These are phyloP conservation scores for Ctenicera cuprea DNA, from an alignment of 2,888 invertebrate genomes.

Conservation along the genomic window DNA sequence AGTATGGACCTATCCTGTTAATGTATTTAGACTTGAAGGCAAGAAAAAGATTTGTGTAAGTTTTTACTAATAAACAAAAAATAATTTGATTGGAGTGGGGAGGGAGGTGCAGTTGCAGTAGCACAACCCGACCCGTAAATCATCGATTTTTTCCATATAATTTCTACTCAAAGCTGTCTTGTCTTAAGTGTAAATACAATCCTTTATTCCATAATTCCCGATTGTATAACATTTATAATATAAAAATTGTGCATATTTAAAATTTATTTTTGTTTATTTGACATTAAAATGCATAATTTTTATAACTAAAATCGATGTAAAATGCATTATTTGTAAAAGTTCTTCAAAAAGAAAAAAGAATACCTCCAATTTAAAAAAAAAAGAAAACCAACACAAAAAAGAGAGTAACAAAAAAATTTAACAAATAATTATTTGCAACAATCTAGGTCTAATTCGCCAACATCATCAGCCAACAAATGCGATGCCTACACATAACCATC, in stretches of 20 bases:
- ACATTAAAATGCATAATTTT: conserved; percentile 37
- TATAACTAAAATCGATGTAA: conserved; percentile 38
- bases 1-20: conserved; percentile 31
- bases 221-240: conserved; percentile 50
- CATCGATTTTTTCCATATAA: no score
- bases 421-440: conserved; percentile 56
- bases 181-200: conserved; percentile 28
- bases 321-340: conserved; percentile 18
- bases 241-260: conserved; percentile 42
- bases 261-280: not conserved
- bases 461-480: conserved; percentile 46
- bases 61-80: not conserved
- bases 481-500: conserved; percentile 50
- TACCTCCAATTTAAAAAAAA: conserved; percentile 9
- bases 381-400: conserved; percentile 17
- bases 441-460: conserved; percentile 58
- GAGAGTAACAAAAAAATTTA: conserved; percentile 43
- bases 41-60: not conserved
- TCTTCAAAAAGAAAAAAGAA: not conserved
- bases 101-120: no score
- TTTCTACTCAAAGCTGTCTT: not conserved
- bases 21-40: conserved; percentile 28
- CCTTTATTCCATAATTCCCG: conserved; percentile 27
- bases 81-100: no score
- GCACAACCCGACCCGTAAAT: no score